Evolutionary conservation across 2,888 invertebrate genomes (phyloP).

Genomic region (Panopea generosa): DNA sequence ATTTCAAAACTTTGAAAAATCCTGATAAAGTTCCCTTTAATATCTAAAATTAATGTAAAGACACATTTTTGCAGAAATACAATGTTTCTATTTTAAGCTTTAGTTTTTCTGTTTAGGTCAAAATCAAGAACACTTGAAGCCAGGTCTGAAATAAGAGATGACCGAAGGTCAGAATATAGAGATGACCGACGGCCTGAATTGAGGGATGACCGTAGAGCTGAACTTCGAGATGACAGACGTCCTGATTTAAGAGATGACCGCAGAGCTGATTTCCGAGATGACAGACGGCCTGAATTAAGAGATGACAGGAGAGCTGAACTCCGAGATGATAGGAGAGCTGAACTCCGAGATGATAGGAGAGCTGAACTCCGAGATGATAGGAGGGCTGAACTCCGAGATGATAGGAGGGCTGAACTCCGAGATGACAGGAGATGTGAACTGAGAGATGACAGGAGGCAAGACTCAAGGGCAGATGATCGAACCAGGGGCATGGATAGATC

Average conservation of each 20-base stretch:
- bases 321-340: too few species aligned
- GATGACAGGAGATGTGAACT: constrained; percentile 7
- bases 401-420: neutral
- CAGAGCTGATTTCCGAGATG: neutral
- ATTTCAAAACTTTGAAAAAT: too few species aligned
- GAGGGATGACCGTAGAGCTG: neutral
- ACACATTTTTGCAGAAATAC: too few species aligned
- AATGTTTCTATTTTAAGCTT: too few species aligned
- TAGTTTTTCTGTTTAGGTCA: too few species aligned
- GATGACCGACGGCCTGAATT: constrained; percentile 1
- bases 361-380: neutral
- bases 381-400: neutral
- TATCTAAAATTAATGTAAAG: too few species aligned
- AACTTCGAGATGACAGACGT: constrained; percentile 12
- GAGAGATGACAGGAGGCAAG: constrained; percentile 9
- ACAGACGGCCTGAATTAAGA: constrained; percentile 7
- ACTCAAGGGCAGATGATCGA: constrained; percentile 28
- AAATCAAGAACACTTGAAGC: too few species aligned
- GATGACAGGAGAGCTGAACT: neutral
- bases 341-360: too few species aligned
- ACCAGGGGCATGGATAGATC: constrained; percentile 27
- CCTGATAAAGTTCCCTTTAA: too few species aligned
- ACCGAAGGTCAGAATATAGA: too few species aligned
- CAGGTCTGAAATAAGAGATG: too few species aligned
- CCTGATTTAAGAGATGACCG: constrained; percentile 2